These are phyloP conservation scores for Remorina albescens DNA, from an alignment of 2,797 vertebrate genomes.

Conservation along the genomic window DNA sequence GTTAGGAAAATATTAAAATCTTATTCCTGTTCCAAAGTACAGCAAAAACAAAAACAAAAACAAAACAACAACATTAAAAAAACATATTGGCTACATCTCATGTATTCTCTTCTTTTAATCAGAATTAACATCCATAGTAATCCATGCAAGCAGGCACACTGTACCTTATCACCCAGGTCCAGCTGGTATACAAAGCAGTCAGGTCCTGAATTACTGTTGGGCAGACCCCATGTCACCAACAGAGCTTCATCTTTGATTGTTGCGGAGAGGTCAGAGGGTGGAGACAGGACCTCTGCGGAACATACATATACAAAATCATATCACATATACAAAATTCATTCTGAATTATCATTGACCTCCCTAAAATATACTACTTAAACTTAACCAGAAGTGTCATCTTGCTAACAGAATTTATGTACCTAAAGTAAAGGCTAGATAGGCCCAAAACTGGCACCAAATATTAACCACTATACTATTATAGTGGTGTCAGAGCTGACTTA, in stretches of 20 bases:
- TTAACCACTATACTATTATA: not conserved
- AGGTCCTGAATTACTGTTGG: accelerated
- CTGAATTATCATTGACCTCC: too few relatives aligned
- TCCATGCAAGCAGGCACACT: not conserved
- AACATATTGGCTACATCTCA: not conserved
- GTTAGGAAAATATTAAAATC: constrained; percentile 22
- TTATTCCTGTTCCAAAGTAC: not conserved
- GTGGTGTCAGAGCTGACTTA: not conserved
- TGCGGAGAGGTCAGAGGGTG: constrained; percentile 56
- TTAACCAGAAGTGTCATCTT: too few relatives aligned
- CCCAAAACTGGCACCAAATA: not conserved
- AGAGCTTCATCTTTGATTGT: constrained; percentile 41
- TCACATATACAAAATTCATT: too few relatives aligned
- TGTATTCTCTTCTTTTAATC: not conserved
- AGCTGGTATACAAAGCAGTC: constrained; percentile 55
- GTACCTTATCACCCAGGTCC: constrained; percentile 63
- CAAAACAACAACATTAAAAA: too few relatives aligned
- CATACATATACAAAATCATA: constrained; percentile 23
- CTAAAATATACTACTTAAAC: not conserved
- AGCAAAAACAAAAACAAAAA: too few relatives aligned
- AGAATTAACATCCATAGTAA: not conserved
- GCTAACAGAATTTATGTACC: not conserved
- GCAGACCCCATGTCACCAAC: constrained; percentile 54
- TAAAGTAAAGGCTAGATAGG: not conserved
- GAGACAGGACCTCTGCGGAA: constrained; percentile 55